Evolutionary conservation across 1,140 invertebrate species (phyloP).

Genomic region (Eriocheir sinensis): DNA sequence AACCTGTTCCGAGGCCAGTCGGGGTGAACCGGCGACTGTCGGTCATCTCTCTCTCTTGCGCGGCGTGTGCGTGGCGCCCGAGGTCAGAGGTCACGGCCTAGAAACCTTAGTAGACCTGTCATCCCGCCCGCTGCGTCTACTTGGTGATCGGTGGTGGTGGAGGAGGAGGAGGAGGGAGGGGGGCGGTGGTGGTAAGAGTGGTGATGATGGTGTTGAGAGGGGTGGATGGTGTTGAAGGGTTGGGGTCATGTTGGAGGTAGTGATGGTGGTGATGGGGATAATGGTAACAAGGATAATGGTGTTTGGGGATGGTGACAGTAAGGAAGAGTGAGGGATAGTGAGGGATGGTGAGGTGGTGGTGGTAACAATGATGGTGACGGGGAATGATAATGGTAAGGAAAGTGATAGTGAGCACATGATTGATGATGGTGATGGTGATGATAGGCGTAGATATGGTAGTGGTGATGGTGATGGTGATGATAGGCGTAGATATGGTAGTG

Average conservation of each 20-base stretch:
- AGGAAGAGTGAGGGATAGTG: too few species aligned
- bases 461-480: not conserved
- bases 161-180: not conserved
- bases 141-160: not conserved
- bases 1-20: not conserved
- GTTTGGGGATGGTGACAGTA: too few species aligned
- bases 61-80: not conserved
- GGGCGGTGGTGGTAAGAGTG: not conserved
- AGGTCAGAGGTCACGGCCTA: not conserved
- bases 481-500: not conserved
- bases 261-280: too few species aligned
- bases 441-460: not conserved
- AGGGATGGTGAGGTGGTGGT: too few species aligned
- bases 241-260: too few species aligned
- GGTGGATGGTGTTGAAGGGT: too few species aligned
- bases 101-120: not conserved
- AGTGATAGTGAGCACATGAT: not conserved
- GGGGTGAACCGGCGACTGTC: not conserved
- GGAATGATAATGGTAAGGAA: not conserved
- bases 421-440: not conserved
- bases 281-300: not conserved
- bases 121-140: not conserved
- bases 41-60: not conserved
- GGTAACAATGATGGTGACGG: too few species aligned
- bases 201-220: not conserved